Evolutionary conservation across 1,140 invertebrate genomes (phyloP).

Genomic region (Neotoxoptera formosana): DNA sequence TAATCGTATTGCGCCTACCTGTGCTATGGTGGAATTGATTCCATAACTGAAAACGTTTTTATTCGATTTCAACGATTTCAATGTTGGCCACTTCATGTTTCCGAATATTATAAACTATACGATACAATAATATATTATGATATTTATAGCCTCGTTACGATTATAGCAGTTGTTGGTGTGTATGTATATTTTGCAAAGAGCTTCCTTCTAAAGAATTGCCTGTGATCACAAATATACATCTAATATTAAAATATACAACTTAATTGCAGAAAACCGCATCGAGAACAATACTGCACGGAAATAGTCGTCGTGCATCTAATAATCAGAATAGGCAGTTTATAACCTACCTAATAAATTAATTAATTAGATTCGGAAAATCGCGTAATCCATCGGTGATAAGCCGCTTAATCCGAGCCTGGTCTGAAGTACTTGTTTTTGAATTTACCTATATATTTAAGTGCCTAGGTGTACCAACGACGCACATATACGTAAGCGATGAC

Average conservation of each 20-base stretch:
- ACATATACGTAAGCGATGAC: not conserved
- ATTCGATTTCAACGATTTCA: not conserved
- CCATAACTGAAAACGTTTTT: not conserved
- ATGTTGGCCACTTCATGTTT: constrained; percentile 26
- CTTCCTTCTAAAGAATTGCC: not conserved
- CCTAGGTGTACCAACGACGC: too few species aligned
- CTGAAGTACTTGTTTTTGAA: not conserved
- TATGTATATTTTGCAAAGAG: not conserved
- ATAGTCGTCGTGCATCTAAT: too few species aligned
- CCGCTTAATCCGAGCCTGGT: too few species aligned
- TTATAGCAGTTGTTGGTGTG: not conserved
- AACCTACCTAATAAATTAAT: not conserved
- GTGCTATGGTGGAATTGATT: constrained; percentile 9
- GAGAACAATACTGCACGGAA: too few species aligned
- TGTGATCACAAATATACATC: not conserved
- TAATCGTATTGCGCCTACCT: not conserved
- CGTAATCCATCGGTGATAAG: not conserved
- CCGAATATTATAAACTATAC: not conserved
- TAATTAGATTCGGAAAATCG: not conserved
- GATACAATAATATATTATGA: not conserved
- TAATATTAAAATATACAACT: too few species aligned
- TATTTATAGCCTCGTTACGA: not conserved
- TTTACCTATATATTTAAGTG: not conserved
- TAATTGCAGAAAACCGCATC: too few species aligned
- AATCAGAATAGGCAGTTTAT: too few species aligned